phyloP scores from a whole-genome alignment of 2,888 invertebrate genomes.

The Caenorhabditis japonica region DNA sequence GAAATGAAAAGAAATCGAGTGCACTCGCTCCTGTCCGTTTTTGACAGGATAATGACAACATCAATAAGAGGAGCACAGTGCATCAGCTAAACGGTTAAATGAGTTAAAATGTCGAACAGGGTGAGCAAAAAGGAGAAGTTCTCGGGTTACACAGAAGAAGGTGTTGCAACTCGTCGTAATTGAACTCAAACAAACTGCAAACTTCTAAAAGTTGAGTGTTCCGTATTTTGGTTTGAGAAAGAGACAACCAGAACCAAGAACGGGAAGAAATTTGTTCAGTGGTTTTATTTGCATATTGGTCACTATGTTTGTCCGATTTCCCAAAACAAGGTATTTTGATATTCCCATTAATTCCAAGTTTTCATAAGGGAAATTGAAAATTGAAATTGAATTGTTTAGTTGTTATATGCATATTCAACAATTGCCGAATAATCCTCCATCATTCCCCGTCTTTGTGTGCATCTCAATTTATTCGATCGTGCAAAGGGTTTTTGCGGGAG shows the following conservation, averaged over 20 bases:
- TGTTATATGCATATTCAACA: too few species aligned
- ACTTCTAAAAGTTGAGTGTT: not conserved
- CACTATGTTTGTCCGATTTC: constrained; percentile 19
- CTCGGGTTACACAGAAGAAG: too few species aligned
- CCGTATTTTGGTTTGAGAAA: not conserved
- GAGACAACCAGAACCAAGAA: not conserved
- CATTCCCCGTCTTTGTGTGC: too few species aligned
- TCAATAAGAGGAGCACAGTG: constrained; percentile 11
- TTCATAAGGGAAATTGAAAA: too few species aligned
- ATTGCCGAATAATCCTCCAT: too few species aligned
- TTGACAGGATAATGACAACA: constrained; percentile 40
- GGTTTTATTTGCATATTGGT: constrained; percentile 33
- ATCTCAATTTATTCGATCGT: too few species aligned
- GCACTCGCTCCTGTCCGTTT: constrained; percentile 1
- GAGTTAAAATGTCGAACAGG: too few species aligned
- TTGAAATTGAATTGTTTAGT: too few species aligned
- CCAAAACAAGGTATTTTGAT: too few species aligned
- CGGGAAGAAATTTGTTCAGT: constrained; percentile 18
- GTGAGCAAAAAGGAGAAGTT: not conserved
- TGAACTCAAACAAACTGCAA: too few species aligned
- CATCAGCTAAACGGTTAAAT: not conserved
- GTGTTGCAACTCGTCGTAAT: constrained; percentile 3
- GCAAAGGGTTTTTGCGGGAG: too few species aligned
- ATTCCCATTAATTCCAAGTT: too few species aligned
- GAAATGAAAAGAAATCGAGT: not conserved